Percentiles rank a stretch among this genome's conserved stretches.
Conservation (phyloP, 2,113 vertebrate species). For the Lates calcarifer region DNA sequence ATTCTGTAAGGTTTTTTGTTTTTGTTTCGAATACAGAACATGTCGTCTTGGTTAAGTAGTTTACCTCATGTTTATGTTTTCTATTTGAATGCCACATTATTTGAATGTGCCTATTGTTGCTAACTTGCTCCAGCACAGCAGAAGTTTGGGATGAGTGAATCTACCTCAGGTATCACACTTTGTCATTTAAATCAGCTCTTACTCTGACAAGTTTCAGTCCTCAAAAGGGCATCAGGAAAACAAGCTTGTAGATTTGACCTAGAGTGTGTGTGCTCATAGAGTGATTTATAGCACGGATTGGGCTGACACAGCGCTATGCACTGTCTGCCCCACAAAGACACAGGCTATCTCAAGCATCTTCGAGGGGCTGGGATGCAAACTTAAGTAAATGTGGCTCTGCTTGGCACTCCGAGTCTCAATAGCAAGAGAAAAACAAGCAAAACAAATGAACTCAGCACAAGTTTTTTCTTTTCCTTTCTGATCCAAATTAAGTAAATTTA, state of each 20-base stretch:
- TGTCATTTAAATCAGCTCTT: conserved; percentile 71
- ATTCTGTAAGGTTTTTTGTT: no score
- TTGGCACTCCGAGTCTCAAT: conserved; percentile 22
- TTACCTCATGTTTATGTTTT: not conserved
- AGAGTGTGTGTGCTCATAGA: conserved; percentile 3
- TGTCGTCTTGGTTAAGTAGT: not conserved
- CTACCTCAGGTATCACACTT: conserved; percentile 46
- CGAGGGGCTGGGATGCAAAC: conserved; percentile 11
- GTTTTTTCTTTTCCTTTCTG: conserved; percentile 5
- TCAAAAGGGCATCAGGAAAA: conserved; percentile 74
- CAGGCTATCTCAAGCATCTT: conserved; percentile 27
- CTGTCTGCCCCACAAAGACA: conserved; percentile 15
- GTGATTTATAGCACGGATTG: conserved; percentile 58
- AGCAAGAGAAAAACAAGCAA: conserved; percentile 28
- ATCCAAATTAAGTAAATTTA: conserved; percentile 63
- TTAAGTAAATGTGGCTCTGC: conserved; percentile 23
- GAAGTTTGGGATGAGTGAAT: conserved; percentile 13
- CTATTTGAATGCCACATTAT: conserved; percentile 19
- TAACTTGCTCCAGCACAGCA: conserved; percentile 4
- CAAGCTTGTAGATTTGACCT: conserved; percentile 54
- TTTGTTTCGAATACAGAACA: not conserved
- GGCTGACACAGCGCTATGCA: conserved; percentile 62
- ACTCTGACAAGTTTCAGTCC: conserved; percentile 60
- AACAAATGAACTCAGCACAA: conserved; percentile 27
- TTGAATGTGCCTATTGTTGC: conserved; percentile 13